These are phyloP conservation scores for Bombus polaris DNA, from an alignment of 1,140 invertebrate species.

Conservation along the genomic window DNA sequence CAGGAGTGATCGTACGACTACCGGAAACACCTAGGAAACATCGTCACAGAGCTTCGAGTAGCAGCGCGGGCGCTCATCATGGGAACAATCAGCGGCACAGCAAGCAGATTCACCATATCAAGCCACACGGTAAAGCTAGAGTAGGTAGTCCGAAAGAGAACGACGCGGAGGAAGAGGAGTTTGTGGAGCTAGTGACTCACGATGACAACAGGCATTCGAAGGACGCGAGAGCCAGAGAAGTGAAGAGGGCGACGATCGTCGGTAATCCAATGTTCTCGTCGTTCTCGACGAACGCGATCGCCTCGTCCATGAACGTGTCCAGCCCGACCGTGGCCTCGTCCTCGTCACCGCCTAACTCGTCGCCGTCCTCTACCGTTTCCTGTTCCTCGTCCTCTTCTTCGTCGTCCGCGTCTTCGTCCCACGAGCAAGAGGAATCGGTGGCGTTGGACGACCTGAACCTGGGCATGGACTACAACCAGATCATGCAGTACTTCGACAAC, in stretches of 20 bases:
- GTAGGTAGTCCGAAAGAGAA: slow-evolving; percentile 60
- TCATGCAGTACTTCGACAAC: slow-evolving; percentile 98
- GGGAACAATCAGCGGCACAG: slow-evolving; percentile 66
- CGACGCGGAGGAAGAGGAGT: slow-evolving; percentile 69
- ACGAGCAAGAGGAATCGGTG: slow-evolving; percentile 83
- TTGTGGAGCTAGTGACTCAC: slow-evolving; percentile 74
- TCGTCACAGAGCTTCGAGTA: slow-evolving; percentile 80
- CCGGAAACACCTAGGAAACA: slow-evolving; percentile 77
- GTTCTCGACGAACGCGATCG: slow-evolving; percentile 68
- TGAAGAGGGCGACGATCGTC: slow-evolving; percentile 92
- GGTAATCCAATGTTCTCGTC: slow-evolving; percentile 93
- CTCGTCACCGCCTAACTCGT: slow-evolving; percentile 61
- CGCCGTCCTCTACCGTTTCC: slow-evolving; percentile 58
- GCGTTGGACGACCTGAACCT: slow-evolving; percentile 90
- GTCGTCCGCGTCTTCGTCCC: slow-evolving; percentile 69
- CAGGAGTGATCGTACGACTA: slow-evolving; percentile 81
- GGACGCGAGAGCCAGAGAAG: slow-evolving; percentile 82
- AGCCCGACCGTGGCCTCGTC: slow-evolving; percentile 60
- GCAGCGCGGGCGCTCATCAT: slow-evolving; percentile 66
- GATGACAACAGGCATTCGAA: slow-evolving; percentile 69
- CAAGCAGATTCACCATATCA: slow-evolving; percentile 54
- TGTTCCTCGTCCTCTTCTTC: slow-evolving; percentile 73
- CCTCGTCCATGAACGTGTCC: slow-evolving; percentile 63
- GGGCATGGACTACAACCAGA: slow-evolving; percentile 98
- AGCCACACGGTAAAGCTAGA: slow-evolving; percentile 55